These are phyloP conservation scores for Hemibagrus guttatus DNA, from an alignment of 2,797 vertebrate genomes.

Conservation along the genomic window DNA sequence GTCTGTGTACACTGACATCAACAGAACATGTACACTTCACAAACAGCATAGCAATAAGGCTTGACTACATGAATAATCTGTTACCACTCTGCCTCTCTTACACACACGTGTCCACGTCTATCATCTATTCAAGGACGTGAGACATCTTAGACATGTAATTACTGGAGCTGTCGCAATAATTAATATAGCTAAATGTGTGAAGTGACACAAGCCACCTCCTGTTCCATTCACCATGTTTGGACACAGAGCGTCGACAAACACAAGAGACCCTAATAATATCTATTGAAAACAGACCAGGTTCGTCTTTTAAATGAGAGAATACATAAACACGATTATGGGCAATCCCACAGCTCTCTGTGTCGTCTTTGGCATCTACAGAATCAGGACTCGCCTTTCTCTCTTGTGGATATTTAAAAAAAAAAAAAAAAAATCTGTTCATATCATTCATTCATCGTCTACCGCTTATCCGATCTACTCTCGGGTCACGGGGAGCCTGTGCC, in stretches of 20 bases:
- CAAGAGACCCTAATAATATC: background rate
- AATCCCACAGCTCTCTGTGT: no score
- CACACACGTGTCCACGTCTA: conserved; percentile 15
- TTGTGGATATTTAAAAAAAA: background rate
- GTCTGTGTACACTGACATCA: conserved; percentile 19
- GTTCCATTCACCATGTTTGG: conserved; percentile 23
- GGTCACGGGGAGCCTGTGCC: no score
- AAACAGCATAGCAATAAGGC: conserved; percentile 30
- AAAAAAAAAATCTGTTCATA: no score
- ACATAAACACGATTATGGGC: background rate
- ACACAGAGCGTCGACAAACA: background rate
- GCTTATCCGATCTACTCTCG: no score
- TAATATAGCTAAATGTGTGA: conserved; percentile 34
- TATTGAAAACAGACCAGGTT: background rate
- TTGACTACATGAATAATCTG: conserved; percentile 16
- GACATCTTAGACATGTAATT: conserved; percentile 43
- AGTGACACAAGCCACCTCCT: conserved; percentile 38
- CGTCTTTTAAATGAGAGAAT: background rate
- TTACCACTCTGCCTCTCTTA: background rate
- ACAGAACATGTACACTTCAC: conserved; percentile 6
- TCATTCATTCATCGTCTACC: no score
- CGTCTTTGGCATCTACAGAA: conserved; percentile 1
- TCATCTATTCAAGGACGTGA: conserved; percentile 29
- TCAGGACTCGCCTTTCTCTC: background rate
- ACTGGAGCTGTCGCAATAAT: conserved; percentile 35